Evolutionary conservation across 2,113 vertebrate species (phyloP), one percentile per base, ranked within the genome.

Genomic region (Pleuronectes platessa): DNA sequence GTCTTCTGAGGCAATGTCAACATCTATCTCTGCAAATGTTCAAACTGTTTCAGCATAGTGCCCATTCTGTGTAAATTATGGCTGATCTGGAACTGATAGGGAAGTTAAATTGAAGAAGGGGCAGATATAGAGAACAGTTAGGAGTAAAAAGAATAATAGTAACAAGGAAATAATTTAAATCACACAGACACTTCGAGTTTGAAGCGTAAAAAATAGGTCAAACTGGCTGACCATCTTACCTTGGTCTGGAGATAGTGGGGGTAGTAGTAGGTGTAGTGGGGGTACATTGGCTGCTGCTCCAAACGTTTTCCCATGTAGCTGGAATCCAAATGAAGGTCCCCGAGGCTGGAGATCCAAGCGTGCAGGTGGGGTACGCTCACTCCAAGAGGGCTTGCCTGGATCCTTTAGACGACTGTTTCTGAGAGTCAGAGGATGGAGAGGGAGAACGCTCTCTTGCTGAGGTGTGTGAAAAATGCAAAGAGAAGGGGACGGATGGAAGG

Each of bases 271-370:
- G 96, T 97, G 96, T 97, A 98, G 96, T 98, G 97, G 90, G 97
- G 97, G 97, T 97, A 98, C 97, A 98, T 98, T 97, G 95, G 97
- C 90, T 97, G 97, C 96, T 98, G 97, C 89, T 98, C 97, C 97
- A 98, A 94, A 94, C 96, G 96, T 96, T 98, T 98, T 96, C 97
- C 97, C 97, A 98, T 98, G 96, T 97, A 98, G 97, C 95, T 98
- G 95, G 96, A 97, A 96, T 97, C 96, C 92, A 83, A 81, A 18
- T 79, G 80, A 87, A 92, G 87, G 82, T 91, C 76, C 86, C 85
- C 78, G 75, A 86, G 81, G 88, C 84, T 91, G 86, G 88, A 83
- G 88, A 79, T 78, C 74, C 78, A 86, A 78, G 84, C 89, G 87
- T 61, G 63, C 82, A 86, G 86, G 81, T 79, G 77, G 65, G 79